Conservation (phyloP, 2,888 invertebrate genomes). For the Lamproptera curius region DNA sequence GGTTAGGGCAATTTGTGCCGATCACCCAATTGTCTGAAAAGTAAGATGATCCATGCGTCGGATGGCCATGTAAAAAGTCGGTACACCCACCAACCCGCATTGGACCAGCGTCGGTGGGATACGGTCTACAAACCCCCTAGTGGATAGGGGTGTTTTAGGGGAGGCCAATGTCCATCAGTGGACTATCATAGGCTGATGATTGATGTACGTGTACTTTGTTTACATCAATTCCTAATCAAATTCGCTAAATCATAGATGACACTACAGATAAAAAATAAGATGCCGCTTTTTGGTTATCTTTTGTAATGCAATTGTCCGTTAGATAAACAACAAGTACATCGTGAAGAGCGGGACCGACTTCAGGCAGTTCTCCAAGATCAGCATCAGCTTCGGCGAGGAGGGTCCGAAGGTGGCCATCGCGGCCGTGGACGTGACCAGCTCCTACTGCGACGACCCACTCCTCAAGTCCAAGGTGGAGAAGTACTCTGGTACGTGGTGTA, state of each 20-base stretch:
- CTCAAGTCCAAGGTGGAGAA: slow-evolving; percentile 85
- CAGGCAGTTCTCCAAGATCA: slow-evolving; percentile 90
- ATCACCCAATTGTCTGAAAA: too few relatives aligned
- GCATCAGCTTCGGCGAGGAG: slow-evolving; percentile 79
- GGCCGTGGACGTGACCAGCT: slow-evolving; percentile 83
- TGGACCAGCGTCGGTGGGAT: too few relatives aligned
- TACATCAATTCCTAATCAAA: not conserved
- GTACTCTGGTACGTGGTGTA: slow-evolving; percentile 83
- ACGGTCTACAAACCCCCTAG: too few relatives aligned
- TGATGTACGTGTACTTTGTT: too few relatives aligned
- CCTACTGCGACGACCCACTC: slow-evolving; percentile 83
- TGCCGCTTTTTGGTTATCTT: slow-evolving; percentile 1
- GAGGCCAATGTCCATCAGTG: too few relatives aligned
- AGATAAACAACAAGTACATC: slow-evolving; percentile 88
- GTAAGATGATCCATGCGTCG: too few relatives aligned
- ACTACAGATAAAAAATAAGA: not conserved
- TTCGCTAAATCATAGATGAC: not conserved
- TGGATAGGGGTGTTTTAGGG: too few relatives aligned
- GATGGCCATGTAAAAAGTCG: too few relatives aligned
- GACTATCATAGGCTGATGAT: too few relatives aligned
- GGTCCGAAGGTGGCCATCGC: slow-evolving; percentile 79
- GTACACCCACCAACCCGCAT: too few relatives aligned
- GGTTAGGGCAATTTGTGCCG: too few relatives aligned
- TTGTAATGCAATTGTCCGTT: too few relatives aligned
- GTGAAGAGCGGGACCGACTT: slow-evolving; percentile 96